phyloP scores from a whole-genome alignment of 2,113 vertebrate species.

The Polypterus bichir region DNA sequence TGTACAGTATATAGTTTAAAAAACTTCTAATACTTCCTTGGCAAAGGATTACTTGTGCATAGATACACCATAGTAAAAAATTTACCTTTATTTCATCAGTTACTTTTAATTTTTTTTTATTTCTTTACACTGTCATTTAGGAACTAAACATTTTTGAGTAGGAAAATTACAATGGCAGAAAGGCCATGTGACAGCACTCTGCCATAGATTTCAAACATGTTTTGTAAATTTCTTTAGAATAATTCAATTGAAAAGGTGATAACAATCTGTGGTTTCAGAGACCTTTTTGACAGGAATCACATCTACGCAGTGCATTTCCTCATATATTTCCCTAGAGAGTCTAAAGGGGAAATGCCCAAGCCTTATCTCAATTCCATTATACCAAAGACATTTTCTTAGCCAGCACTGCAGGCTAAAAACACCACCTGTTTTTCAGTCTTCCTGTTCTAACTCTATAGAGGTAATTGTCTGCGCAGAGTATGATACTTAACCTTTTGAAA shows the following conservation, averaged over 20 bases:
- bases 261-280: constrained; percentile 35
- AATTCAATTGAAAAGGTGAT: constrained; percentile 18
- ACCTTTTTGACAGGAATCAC: constrained; percentile 29
- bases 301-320: constrained; percentile 36
- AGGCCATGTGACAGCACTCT: too few relatives aligned
- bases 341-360: constrained; percentile 33
- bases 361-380: constrained; percentile 26
- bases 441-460: constrained; percentile 1
- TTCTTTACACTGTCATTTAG: background rate
- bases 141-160: too few relatives aligned
- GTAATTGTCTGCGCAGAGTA: constrained; percentile 2
- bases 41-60: too few relatives aligned
- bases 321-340: constrained; percentile 28
- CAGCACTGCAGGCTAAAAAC: constrained; percentile 17
- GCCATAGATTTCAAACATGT: too few relatives aligned
- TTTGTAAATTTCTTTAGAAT: background rate
- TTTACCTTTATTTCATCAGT: background rate
- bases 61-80: too few relatives aligned
- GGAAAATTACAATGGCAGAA: too few relatives aligned
- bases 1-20: too few relatives aligned
- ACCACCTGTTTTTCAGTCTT: constrained; percentile 13
- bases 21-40: too few relatives aligned
- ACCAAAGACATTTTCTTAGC: constrained; percentile 9
- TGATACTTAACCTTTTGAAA: background rate
- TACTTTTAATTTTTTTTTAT: background rate